These are phyloP conservation scores for Acleris holmiana DNA, from an alignment of 2,888 invertebrate genomes.

Conservation along the genomic window DNA sequence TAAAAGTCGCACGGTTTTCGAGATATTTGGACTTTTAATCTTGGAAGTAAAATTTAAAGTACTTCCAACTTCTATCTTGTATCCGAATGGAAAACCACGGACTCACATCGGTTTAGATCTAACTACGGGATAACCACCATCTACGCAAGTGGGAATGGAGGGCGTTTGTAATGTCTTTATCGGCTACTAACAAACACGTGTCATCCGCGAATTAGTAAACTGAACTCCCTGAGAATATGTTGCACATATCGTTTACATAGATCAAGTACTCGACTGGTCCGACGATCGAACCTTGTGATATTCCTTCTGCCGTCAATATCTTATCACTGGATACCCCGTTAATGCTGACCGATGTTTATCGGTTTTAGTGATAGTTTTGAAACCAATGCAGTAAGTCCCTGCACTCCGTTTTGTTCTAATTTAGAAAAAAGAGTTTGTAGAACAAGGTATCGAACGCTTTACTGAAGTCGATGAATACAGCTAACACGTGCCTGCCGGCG, in stretches of 20 bases:
- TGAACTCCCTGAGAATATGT: background rate
- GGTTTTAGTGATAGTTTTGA: background rate
- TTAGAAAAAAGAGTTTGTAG: background rate
- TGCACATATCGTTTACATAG: background rate
- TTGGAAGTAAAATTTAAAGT: too few relatives aligned
- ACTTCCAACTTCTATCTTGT: too few relatives aligned
- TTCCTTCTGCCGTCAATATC: background rate
- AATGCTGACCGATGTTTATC: background rate
- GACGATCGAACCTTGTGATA: background rate
- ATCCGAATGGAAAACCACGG: too few relatives aligned
- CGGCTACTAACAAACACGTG: background rate
- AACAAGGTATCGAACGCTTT: background rate
- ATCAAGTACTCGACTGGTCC: background rate
- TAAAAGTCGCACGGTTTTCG: too few relatives aligned
- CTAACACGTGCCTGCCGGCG: background rate
- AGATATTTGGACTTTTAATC: too few relatives aligned
- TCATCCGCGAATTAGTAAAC: constrained; percentile 3
- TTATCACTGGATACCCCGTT: background rate
- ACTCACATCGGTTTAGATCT: too few relatives aligned
- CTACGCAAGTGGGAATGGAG: too few relatives aligned
- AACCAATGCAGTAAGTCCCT: background rate
- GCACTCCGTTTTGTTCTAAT: background rate
- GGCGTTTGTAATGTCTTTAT: too few relatives aligned
- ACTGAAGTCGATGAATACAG: background rate
- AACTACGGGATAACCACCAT: too few relatives aligned